Conservation (phyloP, 2,888 invertebrate species). For the Torymus texanus region DNA sequence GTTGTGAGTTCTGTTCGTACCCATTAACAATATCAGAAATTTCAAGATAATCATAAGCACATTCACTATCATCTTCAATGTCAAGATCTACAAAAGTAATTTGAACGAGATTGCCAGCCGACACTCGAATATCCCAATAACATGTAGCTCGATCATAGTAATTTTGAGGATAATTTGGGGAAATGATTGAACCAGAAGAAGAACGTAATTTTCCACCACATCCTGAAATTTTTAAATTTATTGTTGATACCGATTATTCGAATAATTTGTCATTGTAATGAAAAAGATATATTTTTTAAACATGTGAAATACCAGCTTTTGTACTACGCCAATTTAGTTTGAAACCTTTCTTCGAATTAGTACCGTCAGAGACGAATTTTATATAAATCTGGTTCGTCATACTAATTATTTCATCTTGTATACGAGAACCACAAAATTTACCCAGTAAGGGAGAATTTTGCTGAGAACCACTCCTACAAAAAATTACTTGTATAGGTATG, state of each 20-base stretch:
- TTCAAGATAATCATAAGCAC: conserved; percentile 83
- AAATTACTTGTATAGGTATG: neutral
- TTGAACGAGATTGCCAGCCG: conserved; percentile 83
- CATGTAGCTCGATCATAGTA: conserved; percentile 86
- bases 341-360: conserved; percentile 82
- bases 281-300: too few species aligned
- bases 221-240: conserved; percentile 74
- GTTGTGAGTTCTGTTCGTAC: conserved; percentile 78
- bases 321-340: conserved; percentile 84
- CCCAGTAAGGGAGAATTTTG: conserved; percentile 85
- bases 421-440: conserved; percentile 83
- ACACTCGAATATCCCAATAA: conserved; percentile 86
- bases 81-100: conserved; percentile 84
- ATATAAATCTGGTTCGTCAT: conserved; percentile 86
- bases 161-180: conserved; percentile 89
- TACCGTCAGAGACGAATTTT: conserved; percentile 80
- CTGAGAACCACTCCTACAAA: conserved; percentile 85
- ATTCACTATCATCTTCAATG: conserved; percentile 79
- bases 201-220: conserved; percentile 88
- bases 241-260: too few species aligned
- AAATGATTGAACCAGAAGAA: conserved; percentile 84
- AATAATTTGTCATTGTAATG: too few species aligned
- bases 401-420: conserved; percentile 81
- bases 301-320: conserved; percentile 75
- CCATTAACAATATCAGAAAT: conserved; percentile 82